Conservation (phyloP, 2,113 vertebrate genomes). For the western clawed frog (Xenopus tropicalis) region DNA sequence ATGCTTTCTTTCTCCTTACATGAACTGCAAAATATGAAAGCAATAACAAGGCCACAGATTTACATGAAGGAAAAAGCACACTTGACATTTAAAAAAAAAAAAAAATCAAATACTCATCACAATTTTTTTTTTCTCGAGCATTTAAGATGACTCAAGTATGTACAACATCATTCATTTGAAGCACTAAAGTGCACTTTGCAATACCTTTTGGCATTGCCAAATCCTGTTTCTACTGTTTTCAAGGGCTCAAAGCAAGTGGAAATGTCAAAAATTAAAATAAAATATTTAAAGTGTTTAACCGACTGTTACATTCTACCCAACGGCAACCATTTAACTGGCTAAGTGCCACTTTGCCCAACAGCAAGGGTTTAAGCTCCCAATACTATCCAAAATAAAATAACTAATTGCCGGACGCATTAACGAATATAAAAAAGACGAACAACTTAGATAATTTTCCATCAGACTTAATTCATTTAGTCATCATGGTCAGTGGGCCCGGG, state of each 20-base stretch:
- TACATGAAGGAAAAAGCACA: conserved; percentile 13
- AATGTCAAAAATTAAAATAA: conserved; percentile 31
- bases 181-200: conserved; percentile 38
- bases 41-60: conserved; percentile 1
- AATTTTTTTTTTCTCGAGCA: background rate
- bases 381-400: background rate
- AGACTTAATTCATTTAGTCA: background rate
- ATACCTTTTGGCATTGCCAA: conserved; percentile 35
- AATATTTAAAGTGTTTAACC: conserved; percentile 28
- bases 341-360: background rate
- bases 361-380: background rate
- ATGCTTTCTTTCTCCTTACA: conserved; percentile 3
- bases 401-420: background rate
- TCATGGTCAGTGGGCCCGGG: too few relatives aligned
- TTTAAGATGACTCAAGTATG: conserved; percentile 34
- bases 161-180: conserved; percentile 27
- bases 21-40: conserved; percentile 14
- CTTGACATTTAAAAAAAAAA: conserved; percentile 36
- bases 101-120: conserved; percentile 32
- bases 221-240: conserved; percentile 13
- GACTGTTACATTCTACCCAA: conserved; percentile 16
- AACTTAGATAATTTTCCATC: background rate
- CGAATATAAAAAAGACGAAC: background rate
- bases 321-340: background rate
- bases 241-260: conserved; percentile 21